Conservation (phyloP, 2,113 vertebrate species). For the Aramus guarauna region DNA sequence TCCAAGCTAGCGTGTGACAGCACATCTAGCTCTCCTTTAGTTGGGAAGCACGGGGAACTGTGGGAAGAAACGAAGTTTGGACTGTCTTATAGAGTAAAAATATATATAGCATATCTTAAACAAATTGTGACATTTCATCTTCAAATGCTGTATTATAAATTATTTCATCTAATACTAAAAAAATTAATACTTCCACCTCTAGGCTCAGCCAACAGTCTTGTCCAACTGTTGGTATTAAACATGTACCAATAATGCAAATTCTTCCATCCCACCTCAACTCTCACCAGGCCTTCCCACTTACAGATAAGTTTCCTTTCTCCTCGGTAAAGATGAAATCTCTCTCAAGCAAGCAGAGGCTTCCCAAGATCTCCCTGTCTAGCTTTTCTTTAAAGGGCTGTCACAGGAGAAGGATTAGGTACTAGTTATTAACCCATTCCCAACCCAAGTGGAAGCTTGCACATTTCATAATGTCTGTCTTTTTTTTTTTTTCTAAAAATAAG, state of each 20-base stretch:
- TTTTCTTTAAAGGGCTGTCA: background rate
- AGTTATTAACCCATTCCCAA: background rate
- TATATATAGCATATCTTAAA: background rate
- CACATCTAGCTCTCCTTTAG: background rate
- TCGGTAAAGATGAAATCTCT: background rate
- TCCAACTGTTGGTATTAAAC: background rate
- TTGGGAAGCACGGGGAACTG: background rate
- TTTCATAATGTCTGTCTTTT: background rate
- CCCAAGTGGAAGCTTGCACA: background rate
- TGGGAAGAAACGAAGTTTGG: background rate
- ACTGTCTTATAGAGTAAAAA: background rate
- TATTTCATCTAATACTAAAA: background rate
- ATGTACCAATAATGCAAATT: background rate
- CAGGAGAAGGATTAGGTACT: background rate
- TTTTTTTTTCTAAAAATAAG: background rate
- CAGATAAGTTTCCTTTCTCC: background rate
- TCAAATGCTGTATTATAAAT: background rate
- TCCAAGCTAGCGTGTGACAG: background rate
- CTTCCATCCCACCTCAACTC: background rate
- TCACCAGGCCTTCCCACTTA: background rate
- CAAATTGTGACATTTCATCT: background rate
- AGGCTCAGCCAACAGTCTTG: background rate
- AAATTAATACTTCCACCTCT: background rate
- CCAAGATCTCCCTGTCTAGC: background rate
- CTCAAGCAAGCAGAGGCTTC: background rate